phyloP scores from a whole-genome alignment of 2,888 invertebrate genomes.

The Synanthedon vespiformis region DNA sequence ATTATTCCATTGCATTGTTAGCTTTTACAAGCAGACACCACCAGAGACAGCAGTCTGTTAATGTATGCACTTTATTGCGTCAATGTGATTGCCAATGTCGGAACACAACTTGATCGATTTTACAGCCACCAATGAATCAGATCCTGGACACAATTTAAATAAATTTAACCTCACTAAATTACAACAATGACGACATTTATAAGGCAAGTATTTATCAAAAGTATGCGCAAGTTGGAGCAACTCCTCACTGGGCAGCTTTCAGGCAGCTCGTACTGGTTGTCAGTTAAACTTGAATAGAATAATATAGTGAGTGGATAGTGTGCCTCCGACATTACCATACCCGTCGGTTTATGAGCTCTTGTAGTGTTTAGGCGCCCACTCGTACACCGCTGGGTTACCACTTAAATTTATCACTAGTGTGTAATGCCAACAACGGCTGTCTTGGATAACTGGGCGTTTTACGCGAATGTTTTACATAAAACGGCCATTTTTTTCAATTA shows the following conservation, averaged over 20 bases:
- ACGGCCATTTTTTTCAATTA: too few species aligned
- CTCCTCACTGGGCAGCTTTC: constrained; percentile 18
- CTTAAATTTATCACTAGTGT: constrained; percentile 60
- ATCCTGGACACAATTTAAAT: neutral
- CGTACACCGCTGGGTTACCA: constrained; percentile 39
- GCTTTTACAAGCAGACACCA: too few species aligned
- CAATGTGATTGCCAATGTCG: too few species aligned
- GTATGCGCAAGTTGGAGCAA: neutral
- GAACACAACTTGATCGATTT: too few species aligned
- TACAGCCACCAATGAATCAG: too few species aligned
- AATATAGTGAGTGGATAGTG: constrained; percentile 41
- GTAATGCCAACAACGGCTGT: constrained; percentile 57
- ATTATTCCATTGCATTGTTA: too few species aligned
- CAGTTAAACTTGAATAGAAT: constrained; percentile 31
- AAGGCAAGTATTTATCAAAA: neutral
- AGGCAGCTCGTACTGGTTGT: constrained; percentile 34
- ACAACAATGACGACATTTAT: neutral
- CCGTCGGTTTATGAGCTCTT: constrained; percentile 59
- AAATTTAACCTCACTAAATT: neutral
- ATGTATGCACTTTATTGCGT: too few species aligned
- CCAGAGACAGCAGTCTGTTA: too few species aligned
- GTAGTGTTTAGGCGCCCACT: constrained; percentile 68
- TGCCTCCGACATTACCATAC: constrained; percentile 58
- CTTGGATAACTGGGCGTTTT: constrained; percentile 20
- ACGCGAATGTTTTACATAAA: too few species aligned